Evolutionary conservation across 2,888 invertebrate genomes (phyloP).

Genomic region (Platycheirus albimanus): DNA sequence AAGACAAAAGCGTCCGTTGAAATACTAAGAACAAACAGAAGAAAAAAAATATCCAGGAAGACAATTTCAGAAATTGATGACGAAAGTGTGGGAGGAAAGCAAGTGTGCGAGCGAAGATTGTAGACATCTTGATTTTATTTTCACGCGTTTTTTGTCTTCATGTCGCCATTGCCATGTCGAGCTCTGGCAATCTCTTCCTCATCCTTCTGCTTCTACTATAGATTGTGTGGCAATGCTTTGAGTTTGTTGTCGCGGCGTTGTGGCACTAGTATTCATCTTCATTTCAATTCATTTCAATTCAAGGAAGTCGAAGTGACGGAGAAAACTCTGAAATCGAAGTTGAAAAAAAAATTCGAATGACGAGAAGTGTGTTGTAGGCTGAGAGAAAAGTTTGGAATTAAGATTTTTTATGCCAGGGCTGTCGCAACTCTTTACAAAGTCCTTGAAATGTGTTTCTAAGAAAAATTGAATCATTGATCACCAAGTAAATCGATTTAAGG

Average conservation of each 20-base stretch:
- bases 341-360: slow-evolving; percentile 5
- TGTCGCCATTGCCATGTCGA: slow-evolving; percentile 17
- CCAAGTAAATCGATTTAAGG: no score
- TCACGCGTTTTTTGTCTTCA: slow-evolving; percentile 63
- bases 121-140: slow-evolving; percentile 70
- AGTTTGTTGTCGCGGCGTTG: slow-evolving; percentile 40
- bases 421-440: no score
- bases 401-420: slow-evolving; percentile 48
- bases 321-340: slow-evolving; percentile 33
- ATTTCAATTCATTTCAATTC: slow-evolving; percentile 59
- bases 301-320: slow-evolving; percentile 60
- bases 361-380: slow-evolving; percentile 51
- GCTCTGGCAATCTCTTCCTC: neutral
- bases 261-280: slow-evolving; percentile 56
- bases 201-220: neutral
- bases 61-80: slow-evolving; percentile 55
- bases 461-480: no score
- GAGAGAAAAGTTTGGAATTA: slow-evolving; percentile 45
- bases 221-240: slow-evolving; percentile 4
- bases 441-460: no score
- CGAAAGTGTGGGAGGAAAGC: slow-evolving; percentile 29
- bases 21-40: no score
- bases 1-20: slow-evolving; percentile 49
- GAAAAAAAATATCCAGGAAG: slow-evolving; percentile 8
- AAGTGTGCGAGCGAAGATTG: slow-evolving; percentile 9